Evolutionary conservation across 1,140 invertebrate species (phyloP), one percentile per base, ranked within the genome.

Genomic region (Mactra quadrangularis): DNA sequence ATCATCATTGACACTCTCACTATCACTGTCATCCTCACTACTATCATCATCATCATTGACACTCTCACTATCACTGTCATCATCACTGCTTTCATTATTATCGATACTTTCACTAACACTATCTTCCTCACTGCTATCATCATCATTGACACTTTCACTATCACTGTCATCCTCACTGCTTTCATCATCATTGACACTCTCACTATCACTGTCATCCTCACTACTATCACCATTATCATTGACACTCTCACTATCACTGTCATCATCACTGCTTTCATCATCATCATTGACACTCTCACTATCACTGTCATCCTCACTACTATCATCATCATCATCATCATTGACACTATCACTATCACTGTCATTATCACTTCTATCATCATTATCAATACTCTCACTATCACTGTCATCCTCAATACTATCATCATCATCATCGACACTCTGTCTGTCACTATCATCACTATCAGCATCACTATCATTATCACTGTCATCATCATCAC

Each of bases 101-200:
- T 64, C 59, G 17, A 3, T 22, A 6, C 17, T 41, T 25, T 77
- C 41, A 77, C 31, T 41, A n/a, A 57, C 55, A 41, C 22, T 25
- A 31, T 77, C 75, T 53, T 59, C 59, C 41, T 33, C 35, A 60
- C n/a, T n/a, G n/a, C n/a, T n/a, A n/a, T n/a, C n/a, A n/a, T n/a
- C n/a, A n/a, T n/a, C 60, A 22, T 31, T 31, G 25, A 15, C 53
- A n/a, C 41, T 35, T 3, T 11, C 52, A 53, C 3, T 15, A 29
- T 74, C 71, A 33, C 33, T 55, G 59, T 62, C 33, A 13, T 62
- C 59, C 1, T 35, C 59, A 35, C n/a, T n/a, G n/a, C n/a, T n/a
- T n/a, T n/a, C n/a, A n/a, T n/a, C n/a, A 45, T 47, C 11, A 41
- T 64, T 38, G 17, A 3, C 38, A 6, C 17, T 41, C 22, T 77